These are phyloP conservation scores for Cryptomyrus ogoouensis DNA, from an alignment of 2,113 vertebrate species.

Conservation along the genomic window DNA sequence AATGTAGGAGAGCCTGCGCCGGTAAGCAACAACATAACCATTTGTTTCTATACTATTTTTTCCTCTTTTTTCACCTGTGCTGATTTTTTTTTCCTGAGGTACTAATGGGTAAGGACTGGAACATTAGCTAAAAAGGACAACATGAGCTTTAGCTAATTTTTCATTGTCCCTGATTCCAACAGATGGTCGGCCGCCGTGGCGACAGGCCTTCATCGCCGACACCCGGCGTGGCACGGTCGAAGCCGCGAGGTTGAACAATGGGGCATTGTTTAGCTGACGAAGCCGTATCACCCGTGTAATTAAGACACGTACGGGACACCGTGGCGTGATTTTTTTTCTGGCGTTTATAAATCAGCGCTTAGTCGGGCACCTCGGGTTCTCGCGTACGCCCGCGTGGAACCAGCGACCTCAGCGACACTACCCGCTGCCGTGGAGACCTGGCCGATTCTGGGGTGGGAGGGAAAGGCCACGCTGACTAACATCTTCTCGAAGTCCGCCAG, in stretches of 20 bases:
- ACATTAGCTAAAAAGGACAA: not conserved
- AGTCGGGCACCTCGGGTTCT: constrained; percentile 27
- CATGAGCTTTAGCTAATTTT: not conserved
- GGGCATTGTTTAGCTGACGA: constrained; percentile 6
- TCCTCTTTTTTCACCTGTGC: not conserved
- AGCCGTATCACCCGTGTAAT: not conserved
- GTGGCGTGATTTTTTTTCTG: constrained; percentile 31
- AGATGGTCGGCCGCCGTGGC: constrained; percentile 5
- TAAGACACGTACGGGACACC: constrained; percentile 40
- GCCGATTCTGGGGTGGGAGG: constrained; percentile 34
- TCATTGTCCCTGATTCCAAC: not conserved
- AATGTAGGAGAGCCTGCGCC: not conserved
- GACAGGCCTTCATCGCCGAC: constrained; percentile 1
- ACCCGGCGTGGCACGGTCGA: not conserved
- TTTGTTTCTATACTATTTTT: not conserved
- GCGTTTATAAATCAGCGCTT: constrained; percentile 37
- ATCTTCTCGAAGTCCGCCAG: constrained; percentile 46
- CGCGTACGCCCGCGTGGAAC: constrained; percentile 30
- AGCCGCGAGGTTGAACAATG: constrained; percentile 11
- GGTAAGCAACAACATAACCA: not conserved
- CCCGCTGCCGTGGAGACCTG: constrained; percentile 30
- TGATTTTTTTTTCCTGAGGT: not conserved
- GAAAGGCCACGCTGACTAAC: constrained; percentile 40
- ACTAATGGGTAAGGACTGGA: not conserved
- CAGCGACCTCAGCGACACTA: constrained; percentile 10